Evolutionary conservation across 2,797 vertebrate genomes (phyloP).

Genomic region (Protosalanx chinensis): DNA sequence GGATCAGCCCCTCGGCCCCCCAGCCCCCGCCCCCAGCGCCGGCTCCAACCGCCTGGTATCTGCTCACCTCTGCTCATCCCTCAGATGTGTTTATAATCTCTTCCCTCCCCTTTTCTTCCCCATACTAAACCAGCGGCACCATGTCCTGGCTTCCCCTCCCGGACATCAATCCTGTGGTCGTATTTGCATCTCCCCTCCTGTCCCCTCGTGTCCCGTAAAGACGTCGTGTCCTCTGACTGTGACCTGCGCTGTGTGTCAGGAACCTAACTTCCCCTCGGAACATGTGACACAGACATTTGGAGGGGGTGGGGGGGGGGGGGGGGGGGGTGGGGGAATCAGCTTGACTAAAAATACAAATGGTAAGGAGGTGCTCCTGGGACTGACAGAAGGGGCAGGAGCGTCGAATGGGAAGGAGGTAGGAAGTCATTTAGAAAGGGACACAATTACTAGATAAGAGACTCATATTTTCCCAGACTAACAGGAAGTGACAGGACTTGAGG

Average conservation of each 20-base stretch:
- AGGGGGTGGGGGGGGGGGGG: neutral
- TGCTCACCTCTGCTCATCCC: constrained; percentile 12
- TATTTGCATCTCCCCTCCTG: neutral
- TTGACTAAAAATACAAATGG: constrained; percentile 10
- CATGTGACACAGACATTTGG: constrained; percentile 7
- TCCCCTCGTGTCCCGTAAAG: too few species aligned
- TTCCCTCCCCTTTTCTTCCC: neutral
- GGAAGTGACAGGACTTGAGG: constrained; percentile 42
- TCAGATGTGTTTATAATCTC: constrained; percentile 34
- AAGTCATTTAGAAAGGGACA: constrained; percentile 55
- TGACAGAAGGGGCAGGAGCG: constrained; percentile 19
- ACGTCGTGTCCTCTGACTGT: too few species aligned
- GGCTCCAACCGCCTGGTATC: constrained; percentile 21
- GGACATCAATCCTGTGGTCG: neutral
- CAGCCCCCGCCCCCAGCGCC: constrained; percentile 9
- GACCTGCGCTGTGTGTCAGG: too few species aligned
- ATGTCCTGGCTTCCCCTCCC: neutral
- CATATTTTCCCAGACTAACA: constrained; percentile 56
- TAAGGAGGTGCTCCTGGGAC: constrained; percentile 20
- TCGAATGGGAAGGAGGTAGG: constrained; percentile 50
- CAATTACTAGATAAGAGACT: constrained; percentile 63
- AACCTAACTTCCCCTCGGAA: too few species aligned
- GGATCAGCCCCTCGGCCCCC: constrained; percentile 5
- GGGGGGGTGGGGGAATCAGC: neutral
- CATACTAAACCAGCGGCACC: too few species aligned